Base-by-base conservation (phyloP, 2,888 invertebrate genomes). In the Orthonevra nobilis region DNA sequence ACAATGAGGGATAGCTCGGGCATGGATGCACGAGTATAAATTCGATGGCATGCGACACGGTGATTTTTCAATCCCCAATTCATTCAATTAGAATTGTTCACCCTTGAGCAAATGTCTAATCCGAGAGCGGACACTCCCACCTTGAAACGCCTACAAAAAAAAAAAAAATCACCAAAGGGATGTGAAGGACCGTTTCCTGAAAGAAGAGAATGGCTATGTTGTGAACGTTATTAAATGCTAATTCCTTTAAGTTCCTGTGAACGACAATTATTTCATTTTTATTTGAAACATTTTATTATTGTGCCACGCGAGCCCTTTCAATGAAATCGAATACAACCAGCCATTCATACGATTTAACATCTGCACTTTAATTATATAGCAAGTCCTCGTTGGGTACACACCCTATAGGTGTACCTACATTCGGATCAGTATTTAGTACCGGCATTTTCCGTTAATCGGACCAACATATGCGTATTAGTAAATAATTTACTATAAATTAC, bases 201-300 rank as follows among this genome's bases (percentile, higher is more conserved):
- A 69, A 52, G 44, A 72, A 72, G 48, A 61, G 66, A 48, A 61
- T 50, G 19, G 34, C 73, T 46, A 34, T 73, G 61, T 73, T 73
- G 60, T 79, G 79, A 79, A 73, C 60, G 50, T 61, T 79, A 79
- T 79, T 72, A 66, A 79, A 79, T 79, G 79, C 79, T 79, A 79
- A 79, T 79, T 79, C 73, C 61, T 79, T 48, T 56, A 73, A 68
- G 61, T 79, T 79, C 79, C 61, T 72, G 42, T 56, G 66, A 72
- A 79, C 60, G 61, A 79, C 73, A 73, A 79, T 79, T 73, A 79
- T 79, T 79, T 79, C 58, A 68, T 61, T 79, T 77, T 79, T 73
- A 79, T 79, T 79, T 79, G 79, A 79, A 79, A 79, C 79, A 79
- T 79, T 79, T 79, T 79, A 73, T 73, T 79, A 68, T 79, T 79